These are phyloP conservation scores for Delia radicum DNA, from an alignment of 1,140 invertebrate genomes.

Conservation along the genomic window DNA sequence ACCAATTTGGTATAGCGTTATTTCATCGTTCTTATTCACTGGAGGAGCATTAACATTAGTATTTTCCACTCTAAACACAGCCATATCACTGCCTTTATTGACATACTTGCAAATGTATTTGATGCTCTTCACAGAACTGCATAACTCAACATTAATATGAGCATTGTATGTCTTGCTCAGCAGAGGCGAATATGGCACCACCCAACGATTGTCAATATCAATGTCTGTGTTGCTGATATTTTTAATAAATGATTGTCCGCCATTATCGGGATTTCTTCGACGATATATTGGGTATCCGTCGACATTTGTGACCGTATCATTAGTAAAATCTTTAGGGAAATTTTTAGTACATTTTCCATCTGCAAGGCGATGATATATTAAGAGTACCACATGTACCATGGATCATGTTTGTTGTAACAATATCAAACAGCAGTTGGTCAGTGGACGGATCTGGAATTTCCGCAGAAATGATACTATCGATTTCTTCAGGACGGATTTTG, in stretches of 20 bases:
- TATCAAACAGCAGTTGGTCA: conserved; percentile 48
- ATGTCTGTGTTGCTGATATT: conserved; percentile 13
- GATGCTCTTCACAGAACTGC: conserved; percentile 59
- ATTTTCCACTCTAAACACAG: conserved; percentile 33
- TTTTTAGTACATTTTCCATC: conserved; percentile 41
- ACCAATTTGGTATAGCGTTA: too few relatives aligned
- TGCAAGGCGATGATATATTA: conserved; percentile 46
- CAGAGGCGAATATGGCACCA: conserved; percentile 56
- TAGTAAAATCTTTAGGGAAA: conserved; percentile 36
- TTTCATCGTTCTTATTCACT: too few relatives aligned
- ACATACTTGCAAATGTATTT: conserved; percentile 60
- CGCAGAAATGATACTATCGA: too few relatives aligned
- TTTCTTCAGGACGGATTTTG: conserved; percentile 42
- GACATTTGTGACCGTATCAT: conserved; percentile 41
- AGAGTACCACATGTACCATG: conserved; percentile 59
- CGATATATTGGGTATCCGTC: conserved; percentile 34
- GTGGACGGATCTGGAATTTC: conserved; percentile 52
- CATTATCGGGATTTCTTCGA: conserved; percentile 45
- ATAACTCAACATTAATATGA: conserved; percentile 60
- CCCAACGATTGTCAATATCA: conserved; percentile 26
- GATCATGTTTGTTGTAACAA: conserved; percentile 55
- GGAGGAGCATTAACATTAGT: too few relatives aligned
- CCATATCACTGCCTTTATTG: conserved; percentile 51
- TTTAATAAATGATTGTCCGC: conserved; percentile 24
- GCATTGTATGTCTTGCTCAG: conserved; percentile 58